Conservation (phyloP, 2,888 invertebrate species). For the Drosophila maculinotata region DNA sequence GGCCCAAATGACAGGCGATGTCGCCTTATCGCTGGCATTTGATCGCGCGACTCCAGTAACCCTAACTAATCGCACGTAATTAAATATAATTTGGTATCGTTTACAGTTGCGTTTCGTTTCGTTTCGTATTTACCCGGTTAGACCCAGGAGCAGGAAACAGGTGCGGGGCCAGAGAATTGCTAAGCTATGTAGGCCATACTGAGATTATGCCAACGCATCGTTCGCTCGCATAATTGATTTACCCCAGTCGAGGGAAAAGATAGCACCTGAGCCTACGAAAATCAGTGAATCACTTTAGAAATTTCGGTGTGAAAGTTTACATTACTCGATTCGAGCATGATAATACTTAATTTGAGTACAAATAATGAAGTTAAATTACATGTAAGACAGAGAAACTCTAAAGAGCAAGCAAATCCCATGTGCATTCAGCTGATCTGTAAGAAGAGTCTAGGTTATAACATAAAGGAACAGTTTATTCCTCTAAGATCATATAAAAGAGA, state of each 20-base stretch:
- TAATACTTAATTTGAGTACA: background rate
- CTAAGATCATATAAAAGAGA: too few relatives aligned
- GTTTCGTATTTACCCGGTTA: too few relatives aligned
- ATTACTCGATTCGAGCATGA: constrained; percentile 6
- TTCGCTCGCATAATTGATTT: constrained; percentile 60
- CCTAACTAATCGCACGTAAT: constrained; percentile 84
- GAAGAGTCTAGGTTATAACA: background rate
- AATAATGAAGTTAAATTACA: background rate
- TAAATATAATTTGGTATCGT: constrained; percentile 83
- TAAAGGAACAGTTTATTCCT: too few relatives aligned
- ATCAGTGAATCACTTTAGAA: background rate
- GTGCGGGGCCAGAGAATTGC: background rate
- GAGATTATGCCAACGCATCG: constrained; percentile 59
- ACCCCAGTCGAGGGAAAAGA: background rate
- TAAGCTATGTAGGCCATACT: constrained; percentile 44
- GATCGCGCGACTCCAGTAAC: constrained; percentile 83
- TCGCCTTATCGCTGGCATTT: constrained; percentile 77
- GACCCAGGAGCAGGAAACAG: too few relatives aligned
- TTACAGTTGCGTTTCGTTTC: constrained; percentile 69
- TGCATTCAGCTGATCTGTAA: background rate
- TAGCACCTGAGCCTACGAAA: constrained; percentile 24
- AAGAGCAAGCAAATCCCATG: background rate
- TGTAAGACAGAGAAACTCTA: background rate
- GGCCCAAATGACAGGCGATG: constrained; percentile 68
- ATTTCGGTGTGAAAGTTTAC: constrained; percentile 23